Conservation (phyloP, 2,113 vertebrate genomes). For the Origma solitaria region DNA sequence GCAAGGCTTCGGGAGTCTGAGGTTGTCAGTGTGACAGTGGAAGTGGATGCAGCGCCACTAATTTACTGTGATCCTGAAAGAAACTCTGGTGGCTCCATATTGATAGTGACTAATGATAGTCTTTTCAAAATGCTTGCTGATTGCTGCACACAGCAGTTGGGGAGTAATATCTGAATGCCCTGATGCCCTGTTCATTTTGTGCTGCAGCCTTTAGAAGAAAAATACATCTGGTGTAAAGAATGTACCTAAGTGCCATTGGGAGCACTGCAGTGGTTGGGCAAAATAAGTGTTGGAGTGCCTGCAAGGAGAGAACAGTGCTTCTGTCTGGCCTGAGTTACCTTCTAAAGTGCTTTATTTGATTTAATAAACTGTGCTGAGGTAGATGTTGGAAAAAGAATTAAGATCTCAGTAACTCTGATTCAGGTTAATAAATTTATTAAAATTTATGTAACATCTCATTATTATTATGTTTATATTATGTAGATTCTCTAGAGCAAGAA, state of each 20-base stretch:
- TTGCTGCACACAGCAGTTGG: neutral
- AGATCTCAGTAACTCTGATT: neutral
- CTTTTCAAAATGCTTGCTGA: neutral
- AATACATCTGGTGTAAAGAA: neutral
- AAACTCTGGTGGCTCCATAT: neutral
- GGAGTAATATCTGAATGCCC: neutral
- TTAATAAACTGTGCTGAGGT: neutral
- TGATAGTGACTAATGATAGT: neutral
- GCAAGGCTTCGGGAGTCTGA: neutral
- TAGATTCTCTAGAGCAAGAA: accelerated
- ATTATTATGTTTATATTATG: neutral
- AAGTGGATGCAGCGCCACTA: neutral
- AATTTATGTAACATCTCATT: neutral
- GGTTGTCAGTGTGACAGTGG: neutral
- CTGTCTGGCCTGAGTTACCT: neutral
- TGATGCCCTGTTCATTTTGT: neutral
- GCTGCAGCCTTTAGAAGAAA: neutral
- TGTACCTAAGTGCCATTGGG: neutral
- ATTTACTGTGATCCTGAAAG: neutral
- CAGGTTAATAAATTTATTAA: neutral
- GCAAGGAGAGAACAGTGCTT: neutral
- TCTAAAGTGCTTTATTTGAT: neutral
- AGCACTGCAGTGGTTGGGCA: neutral
- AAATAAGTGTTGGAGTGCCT: neutral
- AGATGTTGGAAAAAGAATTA: neutral